Evolutionary conservation across 2,797 vertebrate species (phyloP), one percentile per base, ranked within the genome.

Genomic region (Premnoplex brunnescens): DNA sequence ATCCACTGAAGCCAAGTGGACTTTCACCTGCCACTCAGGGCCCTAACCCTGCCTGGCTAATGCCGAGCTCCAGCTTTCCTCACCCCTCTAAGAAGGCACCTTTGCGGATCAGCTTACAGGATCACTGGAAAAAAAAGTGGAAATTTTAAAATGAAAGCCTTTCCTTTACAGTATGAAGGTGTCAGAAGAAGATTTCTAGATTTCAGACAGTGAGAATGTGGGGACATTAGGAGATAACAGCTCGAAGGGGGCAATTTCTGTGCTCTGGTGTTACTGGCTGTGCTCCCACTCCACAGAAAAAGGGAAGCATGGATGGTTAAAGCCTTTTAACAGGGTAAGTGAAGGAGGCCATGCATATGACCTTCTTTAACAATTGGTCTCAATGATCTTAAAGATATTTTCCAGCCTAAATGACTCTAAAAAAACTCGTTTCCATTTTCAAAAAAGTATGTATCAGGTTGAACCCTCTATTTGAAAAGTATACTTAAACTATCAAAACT

Each of bases 391-490:
- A 64, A 64, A 82, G 39, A 14, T 41, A 15, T 82, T 73, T 76
- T 80, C 68, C 52, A 75, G 36, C 18, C 18, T 55, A 85, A 76
- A 49, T 28, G 18, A 66, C 34, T 71, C 49, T 49, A 13, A 79
- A 88, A 89, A 58, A 76, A 64, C 8, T 49, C 27, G 8, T 26
- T 59, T 48, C 44, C 18, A 12, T 15, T 15, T 39, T 62, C 46
- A 54, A 27, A 12, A 76, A 79, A 63, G 14, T 32, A 85, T 10
- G 17, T 34, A n/a, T 26, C 32, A 19, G 37, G 37, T 36, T 77
- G 54, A 80, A 80, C 21, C 27, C 18, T 68, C 37, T 51, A 18
- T 62, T 69, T 90, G 89, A 94, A 89, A 85, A 84, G 66, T 56
- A 54, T 7, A 74, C 66, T 37, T 71, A 43, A 68, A 54, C 54